A percentile compares a stretch with the other conserved stretches of the same genome.
These are phyloP conservation scores for Maconellicoccus hirsutus DNA, from an alignment of 1,140 invertebrate genomes.

Conservation along the genomic window DNA sequence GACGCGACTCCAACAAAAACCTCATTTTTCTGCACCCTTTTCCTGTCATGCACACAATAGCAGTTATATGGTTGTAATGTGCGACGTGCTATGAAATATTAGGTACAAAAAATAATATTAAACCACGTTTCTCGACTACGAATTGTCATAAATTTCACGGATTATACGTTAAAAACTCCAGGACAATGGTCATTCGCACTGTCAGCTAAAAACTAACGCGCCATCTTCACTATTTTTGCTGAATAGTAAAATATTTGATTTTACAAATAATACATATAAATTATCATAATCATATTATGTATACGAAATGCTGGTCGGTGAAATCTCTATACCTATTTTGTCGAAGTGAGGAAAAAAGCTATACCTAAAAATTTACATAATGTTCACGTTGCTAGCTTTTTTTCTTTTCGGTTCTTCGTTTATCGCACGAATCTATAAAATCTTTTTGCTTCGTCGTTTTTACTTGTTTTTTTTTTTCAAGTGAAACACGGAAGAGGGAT, in stretches of 20 bases:
- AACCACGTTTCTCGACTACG: not conserved
- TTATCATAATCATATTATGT: not conserved
- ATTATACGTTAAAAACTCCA: not conserved
- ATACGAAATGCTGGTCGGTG: too few relatives aligned
- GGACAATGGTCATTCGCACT: slow-evolving; percentile 7
- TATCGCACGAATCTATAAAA: too few relatives aligned
- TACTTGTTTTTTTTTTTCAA: too few relatives aligned
- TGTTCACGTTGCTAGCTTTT: not conserved
- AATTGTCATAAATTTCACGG: slow-evolving; percentile 4
- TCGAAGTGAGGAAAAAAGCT: not conserved
- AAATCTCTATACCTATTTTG: too few relatives aligned
- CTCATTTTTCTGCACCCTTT: slow-evolving; percentile 4
- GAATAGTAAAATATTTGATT: slow-evolving; percentile 10
- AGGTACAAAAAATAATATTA: slow-evolving; percentile 5
- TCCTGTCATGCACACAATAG: slow-evolving; percentile 2
- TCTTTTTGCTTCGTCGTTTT: too few relatives aligned
- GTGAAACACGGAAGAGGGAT: too few relatives aligned
- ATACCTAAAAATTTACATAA: not conserved
- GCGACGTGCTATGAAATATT: not conserved
- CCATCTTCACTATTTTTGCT: not conserved
- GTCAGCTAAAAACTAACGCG: not conserved
- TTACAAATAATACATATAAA: not conserved
- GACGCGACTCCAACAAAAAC: too few relatives aligned
- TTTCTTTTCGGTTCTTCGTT: not conserved
- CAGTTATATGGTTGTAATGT: not conserved